Evolutionary conservation across 2,797 vertebrate species (phyloP).

Genomic region (Psittacula derbiana): DNA sequence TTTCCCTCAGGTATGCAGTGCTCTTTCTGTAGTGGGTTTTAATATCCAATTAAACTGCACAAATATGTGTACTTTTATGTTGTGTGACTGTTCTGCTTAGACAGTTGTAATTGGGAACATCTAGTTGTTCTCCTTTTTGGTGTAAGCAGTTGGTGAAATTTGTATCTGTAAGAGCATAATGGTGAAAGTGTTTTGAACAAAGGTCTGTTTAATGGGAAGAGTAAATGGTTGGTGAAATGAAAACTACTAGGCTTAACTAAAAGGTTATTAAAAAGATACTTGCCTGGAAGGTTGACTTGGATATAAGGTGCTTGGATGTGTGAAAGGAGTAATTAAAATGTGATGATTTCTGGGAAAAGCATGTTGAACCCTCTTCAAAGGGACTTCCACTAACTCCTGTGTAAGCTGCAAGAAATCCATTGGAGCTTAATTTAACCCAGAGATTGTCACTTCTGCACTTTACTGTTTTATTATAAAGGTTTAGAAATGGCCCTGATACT

Average conservation of each 20-base stretch:
- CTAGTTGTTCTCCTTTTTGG: background rate
- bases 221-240: slow-evolving; percentile 54
- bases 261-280: slow-evolving; percentile 44
- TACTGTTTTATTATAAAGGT: background rate
- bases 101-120: slow-evolving; percentile 10
- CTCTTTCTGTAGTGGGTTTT: background rate
- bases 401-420: background rate
- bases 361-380: background rate
- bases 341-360: background rate
- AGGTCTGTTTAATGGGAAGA: slow-evolving; percentile 13
- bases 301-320: slow-evolving; percentile 11
- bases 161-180: background rate
- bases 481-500: background rate
- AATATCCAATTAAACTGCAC: background rate
- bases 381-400: background rate
- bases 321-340: slow-evolving; percentile 39
- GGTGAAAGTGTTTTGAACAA: slow-evolving; percentile 15
- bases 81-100: slow-evolving; percentile 54
- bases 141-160: background rate
- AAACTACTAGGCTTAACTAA: slow-evolving; percentile 33
- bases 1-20: background rate
- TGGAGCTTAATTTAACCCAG: background rate
- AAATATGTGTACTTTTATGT: background rate
- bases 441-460: background rate
- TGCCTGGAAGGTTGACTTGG: slow-evolving; percentile 10